A percentile compares a stretch with the other conserved stretches of the same genome.
These are phyloP conservation scores for Pseudococcus viburni DNA, from an alignment of 2,888 invertebrate genomes.

Conservation along the genomic window DNA sequence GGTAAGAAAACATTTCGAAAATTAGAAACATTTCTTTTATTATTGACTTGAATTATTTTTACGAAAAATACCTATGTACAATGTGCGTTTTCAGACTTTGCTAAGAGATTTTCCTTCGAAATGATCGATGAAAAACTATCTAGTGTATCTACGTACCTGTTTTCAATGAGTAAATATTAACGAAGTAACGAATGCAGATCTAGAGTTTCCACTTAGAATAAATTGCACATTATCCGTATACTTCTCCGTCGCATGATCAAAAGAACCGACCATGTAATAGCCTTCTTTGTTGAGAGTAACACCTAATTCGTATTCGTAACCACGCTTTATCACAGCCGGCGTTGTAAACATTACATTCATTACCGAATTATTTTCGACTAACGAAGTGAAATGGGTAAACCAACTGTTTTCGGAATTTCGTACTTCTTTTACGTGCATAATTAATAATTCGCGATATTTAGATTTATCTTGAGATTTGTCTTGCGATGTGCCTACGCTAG, in stretches of 20 bases:
- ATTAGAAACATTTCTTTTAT: too few relatives aligned
- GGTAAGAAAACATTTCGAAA: too few relatives aligned
- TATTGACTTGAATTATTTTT: too few relatives aligned
- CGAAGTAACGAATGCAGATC: conserved; percentile 43
- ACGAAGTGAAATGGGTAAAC: conserved; percentile 63
- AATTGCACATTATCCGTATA: conserved; percentile 35
- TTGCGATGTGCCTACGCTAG: background rate
- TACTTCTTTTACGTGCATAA: conserved; percentile 56
- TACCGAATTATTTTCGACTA: conserved; percentile 56
- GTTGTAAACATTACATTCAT: conserved; percentile 62
- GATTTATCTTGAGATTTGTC: conserved; percentile 5
- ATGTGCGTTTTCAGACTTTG: too few relatives aligned
- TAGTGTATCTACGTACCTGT: background rate
- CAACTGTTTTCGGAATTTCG: conserved; percentile 59
- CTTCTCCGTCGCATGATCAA: conserved; percentile 1
- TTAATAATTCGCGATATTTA: conserved; percentile 54
- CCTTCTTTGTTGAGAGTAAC: conserved; percentile 61
- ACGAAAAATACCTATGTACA: too few relatives aligned
- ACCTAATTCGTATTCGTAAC: conserved; percentile 61
- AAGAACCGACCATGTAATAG: conserved; percentile 41
- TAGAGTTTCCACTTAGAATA: conserved; percentile 18
- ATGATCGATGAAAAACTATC: too few relatives aligned
- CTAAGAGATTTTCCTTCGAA: too few relatives aligned
- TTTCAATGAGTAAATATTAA: conserved; percentile 60
- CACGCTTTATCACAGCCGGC: conserved; percentile 51